Base-by-base conservation (phyloP, 2,113 vertebrate species). In the Myanophis thanlyinensis region DNA sequence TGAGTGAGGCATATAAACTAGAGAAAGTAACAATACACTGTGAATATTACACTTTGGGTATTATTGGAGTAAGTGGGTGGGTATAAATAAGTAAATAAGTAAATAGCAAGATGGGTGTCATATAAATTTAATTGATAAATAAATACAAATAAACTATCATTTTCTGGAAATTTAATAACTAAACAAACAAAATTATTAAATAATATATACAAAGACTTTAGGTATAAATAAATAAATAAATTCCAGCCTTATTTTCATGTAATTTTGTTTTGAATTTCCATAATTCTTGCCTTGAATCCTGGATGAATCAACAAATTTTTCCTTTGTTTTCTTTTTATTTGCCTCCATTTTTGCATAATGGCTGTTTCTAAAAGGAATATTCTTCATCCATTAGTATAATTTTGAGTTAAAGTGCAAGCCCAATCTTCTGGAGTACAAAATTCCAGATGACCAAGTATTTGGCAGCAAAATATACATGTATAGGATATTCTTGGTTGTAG, bases 381-480 rank as follows among this genome's bases (percentile, higher is more conserved):
- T 93, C 51, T 93, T 93, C 92, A 44, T 85, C 54, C 92, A 94
- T 96, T 96, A 96, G 95, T 94, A 87, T 94, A 96, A 96, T 96
- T 94, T 89, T 94, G 89, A 94, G 92, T 92, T 91, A 84, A 96
- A 96, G 94, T 89, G 56, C 87, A 89, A 93, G 56, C 92, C 94
- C 85, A 56, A 92, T 95, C 90, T 85, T 96, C 93, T 93, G 89
- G 93, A 89, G 23, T 59, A 7, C 54, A 59, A 27, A 25, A 59
- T 27, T 59, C 23, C 23, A 59, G 25, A 10, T 59, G 54, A 59
- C 25, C 54, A 59, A 51, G 23, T 59, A 59, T 23, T 27, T 59
- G 25, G 54, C 54, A 59, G 54, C 25, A 59, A 59, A 27, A 59
- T 59, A 59, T 59, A n/a, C n/a, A n/a, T n/a, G n/a, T n/a, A 59